Percentiles rank a stretch among this genome's conserved stretches.
These are phyloP conservation scores for Thalassaphorura encarpata DNA, from an alignment of 1,140 invertebrate species.

Conservation along the genomic window DNA sequence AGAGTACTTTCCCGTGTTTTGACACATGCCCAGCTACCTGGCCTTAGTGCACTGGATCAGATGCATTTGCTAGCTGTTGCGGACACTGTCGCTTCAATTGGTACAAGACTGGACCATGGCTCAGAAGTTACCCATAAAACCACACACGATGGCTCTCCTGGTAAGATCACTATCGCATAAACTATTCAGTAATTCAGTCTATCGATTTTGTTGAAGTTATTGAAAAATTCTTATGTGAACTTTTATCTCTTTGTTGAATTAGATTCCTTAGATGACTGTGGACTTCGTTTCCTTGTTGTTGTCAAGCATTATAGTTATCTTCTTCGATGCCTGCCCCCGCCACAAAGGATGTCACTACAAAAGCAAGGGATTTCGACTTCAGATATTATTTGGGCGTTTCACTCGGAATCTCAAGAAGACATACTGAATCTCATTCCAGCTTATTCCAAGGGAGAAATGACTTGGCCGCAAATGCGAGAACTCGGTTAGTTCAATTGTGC, in stretches of 20 bases:
- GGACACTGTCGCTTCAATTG: slow-evolving; percentile 82
- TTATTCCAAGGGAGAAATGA: slow-evolving; percentile 67
- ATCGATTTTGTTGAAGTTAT: background rate
- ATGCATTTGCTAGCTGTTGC: slow-evolving; percentile 97
- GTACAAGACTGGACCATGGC: slow-evolving; percentile 25
- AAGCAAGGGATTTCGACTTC: slow-evolving; percentile 81
- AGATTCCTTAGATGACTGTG: slow-evolving; percentile 95
- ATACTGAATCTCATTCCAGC: slow-evolving; percentile 80
- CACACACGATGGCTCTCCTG: slow-evolving; percentile 35
- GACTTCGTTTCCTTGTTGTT: slow-evolving; percentile 85
- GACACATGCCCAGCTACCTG: slow-evolving; percentile 92
- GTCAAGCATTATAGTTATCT: slow-evolving; percentile 98
- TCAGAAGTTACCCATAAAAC: slow-evolving; percentile 18
- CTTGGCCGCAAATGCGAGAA: slow-evolving; percentile 86
- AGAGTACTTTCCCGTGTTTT: slow-evolving; percentile 72
- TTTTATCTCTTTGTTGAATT: slow-evolving; percentile 33
- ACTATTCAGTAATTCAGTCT: background rate
- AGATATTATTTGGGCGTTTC: slow-evolving; percentile 97
- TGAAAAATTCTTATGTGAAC: no score
- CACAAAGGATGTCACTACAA: slow-evolving; percentile 74
- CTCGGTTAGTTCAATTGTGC: slow-evolving; percentile 60
- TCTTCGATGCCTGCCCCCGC: slow-evolving; percentile 76
- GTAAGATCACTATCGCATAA: slow-evolving; percentile 8
- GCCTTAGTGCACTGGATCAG: slow-evolving; percentile 93
- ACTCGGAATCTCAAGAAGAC: slow-evolving; percentile 96